Evolutionary conservation across 2,797 vertebrate species (phyloP).

Genomic region (Notolabrus celidotus): DNA sequence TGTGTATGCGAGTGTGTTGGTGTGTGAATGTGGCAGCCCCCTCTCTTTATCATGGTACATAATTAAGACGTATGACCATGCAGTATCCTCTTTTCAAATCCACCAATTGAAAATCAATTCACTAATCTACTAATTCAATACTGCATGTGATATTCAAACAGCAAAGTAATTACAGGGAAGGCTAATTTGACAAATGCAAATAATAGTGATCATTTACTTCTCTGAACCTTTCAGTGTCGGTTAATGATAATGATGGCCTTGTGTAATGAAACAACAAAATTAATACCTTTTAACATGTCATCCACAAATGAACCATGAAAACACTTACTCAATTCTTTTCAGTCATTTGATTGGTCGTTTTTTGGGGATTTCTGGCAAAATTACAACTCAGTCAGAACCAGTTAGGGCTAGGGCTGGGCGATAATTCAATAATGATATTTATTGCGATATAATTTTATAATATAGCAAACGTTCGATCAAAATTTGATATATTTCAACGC

Average conservation of each 20-base stretch:
- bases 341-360: no score
- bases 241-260: constrained; percentile 12
- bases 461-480: no score
- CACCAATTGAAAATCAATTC: constrained; percentile 54
- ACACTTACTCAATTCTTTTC: no score
- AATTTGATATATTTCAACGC: no score
- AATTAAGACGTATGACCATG: constrained; percentile 45
- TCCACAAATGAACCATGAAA: not conserved
- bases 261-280: constrained; percentile 6
- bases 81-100: constrained; percentile 14
- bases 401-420: no score
- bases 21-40: not conserved
- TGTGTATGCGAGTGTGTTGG: constrained; percentile 5
- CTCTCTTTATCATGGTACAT: not conserved
- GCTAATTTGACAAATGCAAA: constrained; percentile 20
- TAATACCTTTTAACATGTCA: constrained; percentile 1
- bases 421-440: no score
- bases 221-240: not conserved
- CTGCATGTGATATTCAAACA: constrained; percentile 14
- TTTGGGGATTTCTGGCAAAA: no score
- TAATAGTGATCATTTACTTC: constrained; percentile 1
- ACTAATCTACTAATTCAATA: constrained; percentile 32
- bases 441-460: no score
- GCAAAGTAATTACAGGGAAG: constrained; percentile 19
- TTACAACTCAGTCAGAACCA: no score